These are phyloP conservation scores for Chelonus formosanus DNA, from an alignment of 2,888 invertebrate genomes.

Conservation along the genomic window DNA sequence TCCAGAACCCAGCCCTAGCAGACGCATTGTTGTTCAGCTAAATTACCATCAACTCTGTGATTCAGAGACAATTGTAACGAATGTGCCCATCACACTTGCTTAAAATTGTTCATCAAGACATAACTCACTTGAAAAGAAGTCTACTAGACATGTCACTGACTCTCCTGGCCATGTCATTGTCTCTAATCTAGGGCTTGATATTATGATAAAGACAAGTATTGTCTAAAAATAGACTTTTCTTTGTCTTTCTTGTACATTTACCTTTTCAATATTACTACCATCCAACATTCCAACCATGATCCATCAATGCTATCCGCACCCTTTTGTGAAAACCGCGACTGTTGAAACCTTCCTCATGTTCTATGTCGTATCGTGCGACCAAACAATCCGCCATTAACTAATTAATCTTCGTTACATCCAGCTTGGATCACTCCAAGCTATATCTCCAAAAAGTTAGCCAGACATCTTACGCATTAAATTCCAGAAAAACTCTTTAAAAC, in stretches of 20 bases:
- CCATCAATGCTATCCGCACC: constrained; percentile 12
- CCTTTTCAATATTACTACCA: not conserved
- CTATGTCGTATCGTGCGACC: constrained; percentile 23
- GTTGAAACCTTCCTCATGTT: constrained; percentile 1
- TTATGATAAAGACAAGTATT: not conserved
- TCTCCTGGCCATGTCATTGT: not conserved
- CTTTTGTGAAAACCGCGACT: constrained; percentile 9
- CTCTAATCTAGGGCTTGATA: not conserved
- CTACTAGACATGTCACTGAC: not conserved
- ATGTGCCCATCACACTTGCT: constrained; percentile 2
- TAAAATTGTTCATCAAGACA: constrained; percentile 1
- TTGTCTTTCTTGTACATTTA: constrained; percentile 7
- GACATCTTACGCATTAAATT: too few relatives aligned
- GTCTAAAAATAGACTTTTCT: not conserved
- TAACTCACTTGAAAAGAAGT: not conserved
- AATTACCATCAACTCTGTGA: constrained; percentile 15
- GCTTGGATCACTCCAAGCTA: constrained; percentile 14
- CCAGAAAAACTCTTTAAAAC: too few relatives aligned
- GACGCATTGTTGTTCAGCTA: constrained; percentile 13
- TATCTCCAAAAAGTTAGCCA: not conserved
- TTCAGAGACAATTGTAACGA: constrained; percentile 10
- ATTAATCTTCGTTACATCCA: constrained; percentile 31
- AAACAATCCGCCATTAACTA: constrained; percentile 30
- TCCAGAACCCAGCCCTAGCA: constrained; percentile 4
- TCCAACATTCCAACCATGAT: constrained; percentile 3